Evolutionary conservation across 1,140 invertebrate species (phyloP).

Genomic region (Leucophenga varia): DNA sequence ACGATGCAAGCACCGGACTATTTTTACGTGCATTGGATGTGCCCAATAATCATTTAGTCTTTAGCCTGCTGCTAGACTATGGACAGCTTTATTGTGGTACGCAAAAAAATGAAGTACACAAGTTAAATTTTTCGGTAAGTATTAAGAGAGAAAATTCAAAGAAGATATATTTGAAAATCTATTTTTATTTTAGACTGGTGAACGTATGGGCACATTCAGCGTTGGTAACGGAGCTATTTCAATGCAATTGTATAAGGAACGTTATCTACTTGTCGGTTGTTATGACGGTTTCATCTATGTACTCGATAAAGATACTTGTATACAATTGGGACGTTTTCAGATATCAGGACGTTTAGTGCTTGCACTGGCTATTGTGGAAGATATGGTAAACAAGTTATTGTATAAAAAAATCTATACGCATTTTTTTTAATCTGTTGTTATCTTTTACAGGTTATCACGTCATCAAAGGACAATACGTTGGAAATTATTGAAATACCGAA

Average conservation of each 20-base stretch:
- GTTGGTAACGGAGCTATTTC: slow-evolving; percentile 70
- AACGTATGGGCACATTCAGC: slow-evolving; percentile 59
- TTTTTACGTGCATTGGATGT: slow-evolving; percentile 64
- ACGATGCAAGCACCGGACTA: slow-evolving; percentile 66
- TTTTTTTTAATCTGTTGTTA: not conserved
- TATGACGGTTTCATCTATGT: slow-evolving; percentile 73
- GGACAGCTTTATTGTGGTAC: slow-evolving; percentile 70
- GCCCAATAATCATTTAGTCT: slow-evolving; percentile 65
- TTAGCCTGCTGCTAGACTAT: slow-evolving; percentile 65
- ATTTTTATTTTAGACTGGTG: slow-evolving; percentile 59
- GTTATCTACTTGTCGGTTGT: slow-evolving; percentile 66
- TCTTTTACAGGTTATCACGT: slow-evolving; percentile 37
- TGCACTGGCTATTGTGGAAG: slow-evolving; percentile 63
- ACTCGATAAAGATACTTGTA: slow-evolving; percentile 59
- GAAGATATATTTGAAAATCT: not conserved
- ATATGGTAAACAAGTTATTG: slow-evolving; percentile 62
- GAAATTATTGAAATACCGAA: slow-evolving; percentile 41
- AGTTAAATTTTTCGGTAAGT: slow-evolving; percentile 68
- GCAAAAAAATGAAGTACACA: slow-evolving; percentile 65
- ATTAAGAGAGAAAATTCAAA: slow-evolving; percentile 7
- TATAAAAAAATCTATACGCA: no score
- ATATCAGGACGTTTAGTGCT: slow-evolving; percentile 68
- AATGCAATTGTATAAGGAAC: slow-evolving; percentile 61
- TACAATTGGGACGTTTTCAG: slow-evolving; percentile 59
- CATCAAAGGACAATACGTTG: slow-evolving; percentile 44